Evolutionary conservation across 2,113 vertebrate genomes (phyloP), one percentile per base, ranked within the genome.

Genomic region (Ictalurus punctatus): DNA sequence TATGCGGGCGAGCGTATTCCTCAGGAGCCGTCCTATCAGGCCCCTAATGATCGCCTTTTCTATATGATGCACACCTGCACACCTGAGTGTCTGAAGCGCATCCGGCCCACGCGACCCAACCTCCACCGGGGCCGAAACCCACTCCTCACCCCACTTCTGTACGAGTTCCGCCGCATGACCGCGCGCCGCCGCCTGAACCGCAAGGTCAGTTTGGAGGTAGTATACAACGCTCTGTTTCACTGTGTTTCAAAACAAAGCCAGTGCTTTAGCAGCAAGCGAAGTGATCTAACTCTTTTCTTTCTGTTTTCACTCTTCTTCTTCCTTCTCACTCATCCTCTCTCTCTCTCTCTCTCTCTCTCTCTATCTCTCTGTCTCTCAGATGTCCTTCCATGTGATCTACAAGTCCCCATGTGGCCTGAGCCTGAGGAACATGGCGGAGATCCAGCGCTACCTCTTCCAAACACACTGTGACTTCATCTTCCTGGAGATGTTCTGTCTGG

Each of bases 401-500:
- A 99, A 99, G 88, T 97, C 97, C 0, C 98, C 98, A 0, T 99
- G 98, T 10, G 98, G 98, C 1, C 96, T 99, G 34, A 97, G 97
- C 92, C 96, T 99, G 87, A 95, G 98, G 3, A 97, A 95, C 94
- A 99, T 99, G 98, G 92, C 85, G 0, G 98, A 99, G 94, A 99
- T 99, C n/a, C 97, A 99, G 90, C 95, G 96, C 1, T 99, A 99
- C 96, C 96, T 99, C 65, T 99, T 99, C 37, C 97, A 98, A 94
- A 97, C 98, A 0, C 93, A 92, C 90, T 99, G 98, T 8, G 97
- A 99, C 94, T 99, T 99, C 91, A 95, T 99, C 2, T 99, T 97
- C 94, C 93, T 99, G 90, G 98, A 99, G 94, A 99, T 99, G 98
- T 99, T 99, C 94, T 99, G 98, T 93, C 91, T 99, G 58, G 98